Evolutionary conservation across 2,797 vertebrate species (phyloP), one percentile per base, ranked within the genome.

Genomic region (Eupleurogrammus muticus): DNA sequence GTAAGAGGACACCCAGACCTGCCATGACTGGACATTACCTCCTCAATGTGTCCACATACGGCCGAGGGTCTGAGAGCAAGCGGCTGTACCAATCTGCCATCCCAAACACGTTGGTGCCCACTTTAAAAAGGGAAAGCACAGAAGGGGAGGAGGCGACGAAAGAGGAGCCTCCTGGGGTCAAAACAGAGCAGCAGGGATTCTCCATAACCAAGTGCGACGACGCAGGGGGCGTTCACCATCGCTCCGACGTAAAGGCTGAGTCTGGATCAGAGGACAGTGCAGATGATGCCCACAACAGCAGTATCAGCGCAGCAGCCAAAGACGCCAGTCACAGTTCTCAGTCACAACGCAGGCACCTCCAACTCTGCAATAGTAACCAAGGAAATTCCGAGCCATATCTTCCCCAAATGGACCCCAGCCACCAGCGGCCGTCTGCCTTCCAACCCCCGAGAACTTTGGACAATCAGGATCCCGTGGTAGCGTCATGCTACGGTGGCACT

Each of bases 21-120:
- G 98, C 98, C 6, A 97, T 99, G 97, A 95, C 96, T 0, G 98
- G 98, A 28, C 98, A 99, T 65, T 99, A 99, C 52, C 95, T 99
- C 84, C 96, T 99, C 60, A 99, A 99, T 51, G 92, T 98, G 76
- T 98, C 98, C 73, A 99, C 97, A 0, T 99, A 99, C 0, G 97
- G 98, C 17, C 92, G 97, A 6, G 96, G 96, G 40, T 90, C 97
- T 0, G 97, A 99, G 83, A 94, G 93, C 82, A 96, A 93, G 86
- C 94, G 94, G 58, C 89, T 92, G 63, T 93, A 93, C 49, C 89
- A 91, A 53, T 14, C 91, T 24, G 84, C 87, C 20, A 80, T 82
- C 71, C 90, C 93, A 7, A 92, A 84, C 80, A 90, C 90, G 4
- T 86, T 91, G 2, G 72, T 89, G 7, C 90, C 78, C 5, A 84